Percentiles rank a stretch among this genome's conserved stretches.
phyloP scores from a whole-genome alignment of 2,797 vertebrate species.

The Rhynchotus rufescens region DNA sequence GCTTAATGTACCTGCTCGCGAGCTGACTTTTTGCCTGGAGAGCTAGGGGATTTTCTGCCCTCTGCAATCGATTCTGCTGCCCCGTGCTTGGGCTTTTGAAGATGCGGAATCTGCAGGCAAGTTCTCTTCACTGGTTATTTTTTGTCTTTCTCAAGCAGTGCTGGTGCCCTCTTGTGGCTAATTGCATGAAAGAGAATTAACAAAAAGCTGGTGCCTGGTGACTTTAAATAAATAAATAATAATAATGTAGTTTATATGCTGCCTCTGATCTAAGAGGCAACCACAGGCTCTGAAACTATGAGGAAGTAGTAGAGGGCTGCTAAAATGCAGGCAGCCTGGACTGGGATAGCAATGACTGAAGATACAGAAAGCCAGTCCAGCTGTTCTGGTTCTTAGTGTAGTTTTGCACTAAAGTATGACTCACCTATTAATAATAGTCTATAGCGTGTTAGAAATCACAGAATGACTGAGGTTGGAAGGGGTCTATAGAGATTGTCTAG shows the following conservation, averaged over 20 bases:
- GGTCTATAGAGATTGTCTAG: not conserved
- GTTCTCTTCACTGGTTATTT: not conserved
- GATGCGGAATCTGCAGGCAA: not conserved
- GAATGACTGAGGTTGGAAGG: not conserved
- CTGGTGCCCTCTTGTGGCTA: constrained; percentile 47
- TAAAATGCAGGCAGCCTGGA: not conserved
- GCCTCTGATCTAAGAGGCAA: not conserved
- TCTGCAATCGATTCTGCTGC: not conserved
- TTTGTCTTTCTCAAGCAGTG: not conserved
- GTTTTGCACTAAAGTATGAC: too few species aligned
- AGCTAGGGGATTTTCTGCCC: accelerated
- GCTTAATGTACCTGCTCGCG: not conserved
- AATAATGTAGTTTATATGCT: not conserved
- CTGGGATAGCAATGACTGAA: not conserved
- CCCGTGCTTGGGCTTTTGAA: not conserved
- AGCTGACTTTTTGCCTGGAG: not conserved
- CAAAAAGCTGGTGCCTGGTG: not conserved
- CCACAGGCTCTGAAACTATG: not conserved
- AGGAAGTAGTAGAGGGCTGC: not conserved
- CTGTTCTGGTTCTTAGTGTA: too few species aligned
- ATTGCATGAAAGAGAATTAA: not conserved
- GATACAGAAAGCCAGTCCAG: too few species aligned
- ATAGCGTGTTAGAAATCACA: not conserved
- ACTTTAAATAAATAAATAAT: not conserved
- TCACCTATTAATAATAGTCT: too few species aligned